These are phyloP conservation scores for Orientallactaga bullata DNA, from an alignment of 2,113 vertebrate species.

Conservation along the genomic window DNA sequence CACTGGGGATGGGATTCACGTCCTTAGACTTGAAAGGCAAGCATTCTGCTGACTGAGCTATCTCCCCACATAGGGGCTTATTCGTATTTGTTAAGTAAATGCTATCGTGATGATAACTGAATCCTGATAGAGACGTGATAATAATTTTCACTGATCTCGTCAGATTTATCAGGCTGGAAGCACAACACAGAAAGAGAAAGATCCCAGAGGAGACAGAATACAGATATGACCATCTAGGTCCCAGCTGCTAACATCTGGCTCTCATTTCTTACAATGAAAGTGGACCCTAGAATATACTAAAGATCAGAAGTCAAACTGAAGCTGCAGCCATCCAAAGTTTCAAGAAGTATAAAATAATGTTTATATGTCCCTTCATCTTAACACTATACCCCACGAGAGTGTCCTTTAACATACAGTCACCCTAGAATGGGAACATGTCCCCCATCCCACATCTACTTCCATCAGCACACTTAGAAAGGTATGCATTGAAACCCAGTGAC, in stretches of 20 bases:
- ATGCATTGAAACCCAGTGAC: not conserved
- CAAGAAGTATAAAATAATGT: not conserved
- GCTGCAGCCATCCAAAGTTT: not conserved
- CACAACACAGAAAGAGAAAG: rapidly evolving
- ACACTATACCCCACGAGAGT: not conserved
- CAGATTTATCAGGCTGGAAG: not conserved
- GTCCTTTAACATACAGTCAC: not conserved
- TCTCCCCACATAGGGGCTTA: too few species aligned
- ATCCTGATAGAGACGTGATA: not conserved
- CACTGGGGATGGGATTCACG: too few species aligned
- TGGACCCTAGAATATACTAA: not conserved
- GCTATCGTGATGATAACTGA: not conserved
- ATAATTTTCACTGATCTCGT: not conserved
- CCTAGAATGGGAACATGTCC: not conserved
- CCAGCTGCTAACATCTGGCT: not conserved
- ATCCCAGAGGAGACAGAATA: rapidly evolving
- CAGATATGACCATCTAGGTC: rapidly evolving
- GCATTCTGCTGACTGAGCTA: too few species aligned
- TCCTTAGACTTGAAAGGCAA: too few species aligned
- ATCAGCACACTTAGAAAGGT: not conserved
- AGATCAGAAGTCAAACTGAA: not conserved
- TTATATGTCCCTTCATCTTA: not conserved
- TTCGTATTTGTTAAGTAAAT: not conserved
- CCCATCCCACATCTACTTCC: rapidly evolving
- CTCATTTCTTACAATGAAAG: not conserved